Base-by-base conservation (phyloP, 1,140 invertebrate genomes). In the Cepaea nemoralis region DNA sequence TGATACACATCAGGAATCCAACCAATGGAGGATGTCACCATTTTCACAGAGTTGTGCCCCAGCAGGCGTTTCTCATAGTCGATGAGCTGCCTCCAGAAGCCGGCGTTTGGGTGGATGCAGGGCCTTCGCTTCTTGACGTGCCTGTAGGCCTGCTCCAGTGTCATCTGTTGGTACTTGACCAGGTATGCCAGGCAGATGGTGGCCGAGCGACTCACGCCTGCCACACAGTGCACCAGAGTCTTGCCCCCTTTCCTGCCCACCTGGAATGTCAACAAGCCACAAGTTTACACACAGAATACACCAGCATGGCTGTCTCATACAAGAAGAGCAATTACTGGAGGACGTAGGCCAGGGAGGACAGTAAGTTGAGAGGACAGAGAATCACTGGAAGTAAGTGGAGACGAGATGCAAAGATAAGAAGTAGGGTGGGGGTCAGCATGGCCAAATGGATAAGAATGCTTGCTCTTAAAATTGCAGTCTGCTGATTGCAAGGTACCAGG, bases 191-290 rank as follows among this genome's bases (percentile, higher is more conserved):
- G 92, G 87, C 95, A 96, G 0, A 98, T 92, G 0, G 95, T 94
- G 0, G 97, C 95, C 0, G 96, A 97, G 71, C 97, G 93, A 83
- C 95, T 96, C 0, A 97, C 95, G 0, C 97, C 97, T 0, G 97
- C 97, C 0, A 97, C 94, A 88, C 97, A 98, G 91, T 98, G 96
- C 0, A 98, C 95, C 82, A 98, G 89, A 0, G 95, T 94, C 81
- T 93, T 93, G n/a, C 96, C 95, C 10, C 95, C 81, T 35, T 78
- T 80, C 55, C 85, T 81, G 45, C 84, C 85, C 48, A 89, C 84
- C 82, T 83, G 71, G 0, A 31, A n/a, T n/a, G n/a, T n/a, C n/a
- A n/a, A n/a, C n/a, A n/a, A n/a, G n/a, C n/a, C n/a, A n/a, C n/a
- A n/a, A n/a, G n/a, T n/a, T n/a, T n/a, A n/a, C n/a, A n/a, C n/a